A percentile compares a stretch with the other conserved stretches of the same genome.
These are phyloP conservation scores for Lasaia peninsularis DNA, from an alignment of 1,140 invertebrate species.

Conservation along the genomic window DNA sequence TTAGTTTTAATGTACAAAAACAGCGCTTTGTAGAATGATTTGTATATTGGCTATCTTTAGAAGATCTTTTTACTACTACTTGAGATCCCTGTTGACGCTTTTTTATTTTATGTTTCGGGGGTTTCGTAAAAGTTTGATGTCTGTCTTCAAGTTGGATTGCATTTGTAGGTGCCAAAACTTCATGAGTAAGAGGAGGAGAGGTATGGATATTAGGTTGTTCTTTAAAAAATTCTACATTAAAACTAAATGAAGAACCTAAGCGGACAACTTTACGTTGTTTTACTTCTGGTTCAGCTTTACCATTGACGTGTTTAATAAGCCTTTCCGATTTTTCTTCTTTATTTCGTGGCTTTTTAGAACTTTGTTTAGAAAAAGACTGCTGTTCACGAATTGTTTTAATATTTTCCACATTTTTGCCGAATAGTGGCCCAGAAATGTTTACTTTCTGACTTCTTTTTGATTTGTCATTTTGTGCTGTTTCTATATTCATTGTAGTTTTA, in stretches of 20 bases:
- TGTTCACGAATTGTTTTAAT: background rate
- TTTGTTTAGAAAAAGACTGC: background rate
- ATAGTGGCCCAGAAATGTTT: too few relatives aligned
- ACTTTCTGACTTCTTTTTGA: too few relatives aligned
- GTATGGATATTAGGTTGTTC: constrained; percentile 16
- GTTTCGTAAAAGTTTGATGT: background rate
- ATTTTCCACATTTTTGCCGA: background rate
- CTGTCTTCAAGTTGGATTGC: background rate
- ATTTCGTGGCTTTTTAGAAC: background rate
- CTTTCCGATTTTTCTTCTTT: background rate
- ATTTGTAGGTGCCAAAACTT: background rate
- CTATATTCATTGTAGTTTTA: too few relatives aligned
- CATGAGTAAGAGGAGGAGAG: background rate
- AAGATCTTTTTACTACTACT: constrained; percentile 3
- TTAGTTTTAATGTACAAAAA: constrained; percentile 25
- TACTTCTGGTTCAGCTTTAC: constrained; percentile 7
- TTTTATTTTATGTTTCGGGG: background rate
- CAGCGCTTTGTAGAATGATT: constrained; percentile 17
- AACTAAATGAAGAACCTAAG: constrained; percentile 32
- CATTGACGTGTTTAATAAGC: background rate
- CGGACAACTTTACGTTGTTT: constrained; percentile 21
- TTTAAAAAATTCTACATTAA: constrained; percentile 40
- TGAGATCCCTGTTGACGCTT: constrained; percentile 12
- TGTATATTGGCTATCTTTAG: constrained; percentile 5
- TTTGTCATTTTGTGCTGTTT: too few relatives aligned